Base-by-base conservation (phyloP, 2,113 vertebrate species). In the Chiloscyllium plagiosum region DNA sequence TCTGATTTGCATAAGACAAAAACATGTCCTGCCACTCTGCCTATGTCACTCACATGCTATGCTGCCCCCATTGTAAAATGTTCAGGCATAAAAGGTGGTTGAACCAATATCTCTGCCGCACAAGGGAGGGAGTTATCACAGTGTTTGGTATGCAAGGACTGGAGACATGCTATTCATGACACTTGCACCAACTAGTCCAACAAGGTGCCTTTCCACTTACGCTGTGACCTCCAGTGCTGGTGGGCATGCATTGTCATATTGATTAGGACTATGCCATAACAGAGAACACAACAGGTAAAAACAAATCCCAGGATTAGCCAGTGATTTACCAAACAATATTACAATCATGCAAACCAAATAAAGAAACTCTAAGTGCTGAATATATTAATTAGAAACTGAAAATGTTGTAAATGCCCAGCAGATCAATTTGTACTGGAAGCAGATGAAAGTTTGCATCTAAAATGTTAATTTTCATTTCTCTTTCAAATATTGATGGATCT, bases 381-480 rank as follows among this genome's bases (percentile, higher is more conserved):
- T 50, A 42, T 29, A 42, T 69, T 20, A 72, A 24, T n/a, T 70
- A 26, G 47, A 95, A 72, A 94, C 12, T 22, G 4, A 33, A 95
- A 33, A 95, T 72, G 6, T 52, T 33, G 26, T 68, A 70, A 47
- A 72, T 42, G 66, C 68, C 26, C 94, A 47, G 7, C 22, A 50
- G 61, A 19, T 93, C 56, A 93, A 93, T 19, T 7, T 93, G 61
- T 19, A 37, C 37, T 66, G 61, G n/a, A 93, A 66, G 22, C n/a
- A 8, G 61, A n/a, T 66, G 61, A 37, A 93, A 37, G 61, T 22
- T 66, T 93, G 89, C 33, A 93, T 1, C 61, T 42, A 8, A 93
- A 93, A 93, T 93, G 89, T 37, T 66, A 93, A 93, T 66, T 65
- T 66, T 37, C 37, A 33, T 93, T 93, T 65, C 52, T 65, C 87